Conservation (phyloP, 2,888 invertebrate species). For the Pelosia muscerda region DNA sequence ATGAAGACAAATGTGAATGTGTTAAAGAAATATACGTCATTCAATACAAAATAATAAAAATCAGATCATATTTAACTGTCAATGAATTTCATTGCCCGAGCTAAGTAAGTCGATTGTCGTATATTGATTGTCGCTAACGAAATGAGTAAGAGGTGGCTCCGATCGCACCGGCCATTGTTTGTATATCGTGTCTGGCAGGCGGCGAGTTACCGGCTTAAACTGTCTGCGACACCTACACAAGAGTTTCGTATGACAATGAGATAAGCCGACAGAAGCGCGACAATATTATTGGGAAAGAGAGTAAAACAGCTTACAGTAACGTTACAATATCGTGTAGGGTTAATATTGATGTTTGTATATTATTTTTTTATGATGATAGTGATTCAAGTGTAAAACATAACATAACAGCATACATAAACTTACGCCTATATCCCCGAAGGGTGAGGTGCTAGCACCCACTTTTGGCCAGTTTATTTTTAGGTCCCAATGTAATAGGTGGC, state of each 20-base stretch:
- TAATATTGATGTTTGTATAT: background rate
- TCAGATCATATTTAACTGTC: background rate
- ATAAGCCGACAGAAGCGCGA: conserved; percentile 43
- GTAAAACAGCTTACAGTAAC: conserved; percentile 23
- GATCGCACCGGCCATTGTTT: conserved; percentile 42
- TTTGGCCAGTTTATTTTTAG: too few relatives aligned
- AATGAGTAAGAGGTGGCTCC: conserved; percentile 27
- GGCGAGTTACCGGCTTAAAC: conserved; percentile 53
- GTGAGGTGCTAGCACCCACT: too few relatives aligned
- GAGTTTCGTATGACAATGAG: conserved; percentile 51
- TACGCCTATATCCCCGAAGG: too few relatives aligned
- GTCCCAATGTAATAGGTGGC: too few relatives aligned
- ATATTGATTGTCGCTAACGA: conserved; percentile 21
- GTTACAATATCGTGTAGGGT: conserved; percentile 15
- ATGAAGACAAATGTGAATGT: background rate
- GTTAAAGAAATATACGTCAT: background rate
- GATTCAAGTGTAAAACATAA: background rate
- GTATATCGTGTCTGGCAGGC: conserved; percentile 50
- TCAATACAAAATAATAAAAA: background rate
- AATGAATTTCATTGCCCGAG: conserved; percentile 10
- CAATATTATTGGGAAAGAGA: conserved; percentile 40
- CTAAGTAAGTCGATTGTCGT: conserved; percentile 10
- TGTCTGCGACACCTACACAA: conserved; percentile 48
- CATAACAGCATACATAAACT: too few relatives aligned
- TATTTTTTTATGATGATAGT: background rate